phyloP scores from a whole-genome alignment of 2,888 invertebrate genomes.

The Scaptomyza reducta region DNA sequence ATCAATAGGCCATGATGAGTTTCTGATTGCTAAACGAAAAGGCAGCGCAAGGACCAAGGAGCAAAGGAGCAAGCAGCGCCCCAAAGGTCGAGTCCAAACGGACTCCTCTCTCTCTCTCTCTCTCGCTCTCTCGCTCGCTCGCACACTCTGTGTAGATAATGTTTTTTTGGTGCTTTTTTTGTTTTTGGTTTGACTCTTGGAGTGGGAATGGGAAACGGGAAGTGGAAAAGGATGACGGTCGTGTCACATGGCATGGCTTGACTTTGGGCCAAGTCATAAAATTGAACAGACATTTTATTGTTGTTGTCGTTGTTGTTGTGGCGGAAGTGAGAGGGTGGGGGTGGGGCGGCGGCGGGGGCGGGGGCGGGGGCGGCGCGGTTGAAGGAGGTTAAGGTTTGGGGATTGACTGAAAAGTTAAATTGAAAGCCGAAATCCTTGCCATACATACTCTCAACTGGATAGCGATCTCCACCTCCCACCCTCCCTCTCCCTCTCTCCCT shows the following conservation, averaged over 20 bases:
- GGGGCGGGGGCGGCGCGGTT: neutral
- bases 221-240: constrained; percentile 51
- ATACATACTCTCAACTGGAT: constrained; percentile 26
- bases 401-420: constrained; percentile 47
- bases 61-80: constrained; percentile 6
- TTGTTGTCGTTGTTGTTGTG: constrained; percentile 3
- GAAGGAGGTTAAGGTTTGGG: neutral
- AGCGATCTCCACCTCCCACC: constrained; percentile 12
- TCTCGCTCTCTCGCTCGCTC: neutral
- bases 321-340: neutral
- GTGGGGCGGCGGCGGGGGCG: too few species aligned
- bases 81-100: constrained; percentile 39
- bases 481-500: constrained; percentile 3
- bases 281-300: constrained; percentile 74
- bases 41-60: constrained; percentile 10
- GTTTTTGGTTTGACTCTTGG: neutral
- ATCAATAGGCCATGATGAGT: constrained; percentile 80
- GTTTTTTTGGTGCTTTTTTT: constrained; percentile 1
- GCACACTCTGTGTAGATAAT: constrained; percentile 4
- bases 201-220: constrained; percentile 14
- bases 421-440: constrained; percentile 59
- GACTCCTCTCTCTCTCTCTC: constrained; percentile 3
- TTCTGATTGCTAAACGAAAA: constrained; percentile 76
- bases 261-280: constrained; percentile 67
- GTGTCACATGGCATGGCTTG: constrained; percentile 57